A percentile compares a stretch with the other conserved stretches of the same genome.
Evolutionary conservation across 1,140 invertebrate genomes (phyloP).

Genomic region (Heliconius congener): DNA sequence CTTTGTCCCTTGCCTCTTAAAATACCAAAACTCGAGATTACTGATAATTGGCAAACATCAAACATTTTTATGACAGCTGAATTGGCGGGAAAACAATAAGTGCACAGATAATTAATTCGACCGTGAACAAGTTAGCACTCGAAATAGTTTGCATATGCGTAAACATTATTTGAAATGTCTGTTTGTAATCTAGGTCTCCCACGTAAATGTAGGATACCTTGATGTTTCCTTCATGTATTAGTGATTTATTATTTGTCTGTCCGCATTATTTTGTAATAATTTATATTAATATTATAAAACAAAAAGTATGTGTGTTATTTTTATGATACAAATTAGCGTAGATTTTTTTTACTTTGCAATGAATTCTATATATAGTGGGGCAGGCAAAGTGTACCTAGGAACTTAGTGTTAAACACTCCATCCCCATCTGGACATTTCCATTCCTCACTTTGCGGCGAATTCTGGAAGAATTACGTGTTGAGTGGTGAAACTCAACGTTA

Average conservation of each 20-base stretch:
- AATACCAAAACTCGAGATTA: background rate
- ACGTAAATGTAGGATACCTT: constrained; percentile 5
- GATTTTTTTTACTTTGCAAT: no score
- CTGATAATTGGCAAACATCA: background rate
- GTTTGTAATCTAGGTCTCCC: constrained; percentile 7
- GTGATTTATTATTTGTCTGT: constrained; percentile 2
- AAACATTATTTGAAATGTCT: constrained; percentile 17
- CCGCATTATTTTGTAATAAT: background rate
- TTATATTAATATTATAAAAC: no score
- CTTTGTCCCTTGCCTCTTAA: background rate
- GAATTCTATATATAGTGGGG: no score
- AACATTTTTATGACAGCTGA: constrained; percentile 22
- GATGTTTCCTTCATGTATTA: background rate
- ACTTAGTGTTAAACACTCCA: no score
- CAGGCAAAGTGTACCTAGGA: no score
- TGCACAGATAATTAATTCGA: constrained; percentile 21
- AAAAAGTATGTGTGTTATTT: no score
- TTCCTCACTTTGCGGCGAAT: no score
- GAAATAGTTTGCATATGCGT: constrained; percentile 27
- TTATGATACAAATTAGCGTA: no score
- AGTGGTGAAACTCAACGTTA: no score
- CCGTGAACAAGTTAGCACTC: constrained; percentile 20
- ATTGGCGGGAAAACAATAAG: constrained; percentile 16
- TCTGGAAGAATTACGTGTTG: no score
- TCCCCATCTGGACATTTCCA: no score